Conservation (phyloP, 2,113 vertebrate genomes). For the Sprattus sprattus region DNA sequence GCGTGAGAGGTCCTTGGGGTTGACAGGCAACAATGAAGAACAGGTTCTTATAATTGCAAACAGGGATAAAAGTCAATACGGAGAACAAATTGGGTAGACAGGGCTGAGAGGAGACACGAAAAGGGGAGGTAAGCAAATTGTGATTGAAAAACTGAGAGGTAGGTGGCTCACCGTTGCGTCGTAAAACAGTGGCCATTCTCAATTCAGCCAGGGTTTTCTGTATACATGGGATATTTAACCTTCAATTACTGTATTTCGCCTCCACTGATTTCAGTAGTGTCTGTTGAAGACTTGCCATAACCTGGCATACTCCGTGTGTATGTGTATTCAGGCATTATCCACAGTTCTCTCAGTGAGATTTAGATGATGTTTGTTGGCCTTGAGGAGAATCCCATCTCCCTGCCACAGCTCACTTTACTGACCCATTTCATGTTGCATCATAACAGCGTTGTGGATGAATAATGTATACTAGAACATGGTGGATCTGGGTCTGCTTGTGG, state of each 20-base stretch:
- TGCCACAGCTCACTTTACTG: background rate
- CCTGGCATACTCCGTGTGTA: background rate
- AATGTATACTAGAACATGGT: background rate
- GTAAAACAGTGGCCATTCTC: background rate
- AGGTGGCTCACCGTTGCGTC: background rate
- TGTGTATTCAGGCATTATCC: background rate
- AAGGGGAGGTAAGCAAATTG: background rate
- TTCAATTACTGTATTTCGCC: background rate
- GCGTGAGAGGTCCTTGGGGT: constrained; percentile 52
- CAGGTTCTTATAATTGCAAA: constrained; percentile 73
- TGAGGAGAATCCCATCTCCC: background rate
- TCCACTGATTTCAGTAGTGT: background rate
- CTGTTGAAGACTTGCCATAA: background rate
- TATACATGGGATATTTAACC: background rate
- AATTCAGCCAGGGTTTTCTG: background rate
- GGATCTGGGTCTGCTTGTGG: background rate
- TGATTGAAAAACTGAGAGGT: background rate
- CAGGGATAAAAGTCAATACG: constrained; percentile 72
- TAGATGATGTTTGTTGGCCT: background rate
- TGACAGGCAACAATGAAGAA: constrained; percentile 66
- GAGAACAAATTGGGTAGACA: constrained; percentile 63
- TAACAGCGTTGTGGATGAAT: background rate
- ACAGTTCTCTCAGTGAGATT: background rate
- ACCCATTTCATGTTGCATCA: constrained; percentile 5
- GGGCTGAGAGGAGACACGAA: background rate